Evolutionary conservation across 2,797 vertebrate species (phyloP).

Genomic region (Tauraco hartlaubi): DNA sequence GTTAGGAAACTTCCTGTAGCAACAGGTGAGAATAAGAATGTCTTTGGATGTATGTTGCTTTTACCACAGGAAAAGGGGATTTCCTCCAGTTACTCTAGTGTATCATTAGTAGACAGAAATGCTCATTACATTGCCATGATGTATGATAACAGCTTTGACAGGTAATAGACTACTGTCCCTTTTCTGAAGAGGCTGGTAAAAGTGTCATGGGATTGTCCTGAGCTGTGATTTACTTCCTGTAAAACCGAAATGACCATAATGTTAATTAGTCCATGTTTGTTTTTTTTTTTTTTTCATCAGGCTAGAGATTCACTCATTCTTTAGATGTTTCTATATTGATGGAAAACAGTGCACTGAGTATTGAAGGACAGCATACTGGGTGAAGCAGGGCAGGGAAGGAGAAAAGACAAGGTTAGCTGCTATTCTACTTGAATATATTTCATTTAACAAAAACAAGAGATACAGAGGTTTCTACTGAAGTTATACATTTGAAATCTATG

Average conservation of each 20-base stretch:
- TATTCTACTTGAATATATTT: neutral
- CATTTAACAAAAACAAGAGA: neutral
- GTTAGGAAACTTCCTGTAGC: neutral
- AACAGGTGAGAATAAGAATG: neutral
- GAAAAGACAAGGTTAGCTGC: neutral
- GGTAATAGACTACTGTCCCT: neutral
- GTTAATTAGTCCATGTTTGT: neutral
- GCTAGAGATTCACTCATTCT: neutral
- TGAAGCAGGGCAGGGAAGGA: neutral
- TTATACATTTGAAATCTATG: neutral
- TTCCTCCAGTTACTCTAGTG: neutral
- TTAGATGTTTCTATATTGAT: neutral
- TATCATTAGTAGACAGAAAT: neutral
- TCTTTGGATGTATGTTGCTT: neutral
- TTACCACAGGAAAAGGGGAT: neutral
- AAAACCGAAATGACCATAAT: neutral
- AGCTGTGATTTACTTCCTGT: neutral
- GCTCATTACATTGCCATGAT: neutral
- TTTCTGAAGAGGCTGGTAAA: neutral
- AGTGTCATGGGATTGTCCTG: neutral
- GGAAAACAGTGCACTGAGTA: neutral
- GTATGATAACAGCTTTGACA: neutral
- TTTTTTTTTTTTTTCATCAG: neutral
- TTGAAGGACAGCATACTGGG: neutral
- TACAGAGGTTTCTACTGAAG: neutral